Conservation (phyloP, 2,113 vertebrate genomes). For the Microcebus murinus region DNA sequence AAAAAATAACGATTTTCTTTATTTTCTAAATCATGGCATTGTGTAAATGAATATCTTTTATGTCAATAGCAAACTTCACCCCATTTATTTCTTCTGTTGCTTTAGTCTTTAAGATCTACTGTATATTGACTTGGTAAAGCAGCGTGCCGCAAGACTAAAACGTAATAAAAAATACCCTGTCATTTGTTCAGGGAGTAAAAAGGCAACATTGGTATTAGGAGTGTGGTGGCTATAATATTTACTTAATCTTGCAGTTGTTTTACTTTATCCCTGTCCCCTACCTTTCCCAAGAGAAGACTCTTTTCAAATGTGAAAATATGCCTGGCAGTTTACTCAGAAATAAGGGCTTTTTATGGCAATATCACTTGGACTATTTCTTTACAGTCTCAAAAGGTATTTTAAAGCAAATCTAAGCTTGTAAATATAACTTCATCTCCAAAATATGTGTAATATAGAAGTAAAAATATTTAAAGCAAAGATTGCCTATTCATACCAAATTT, state of each 20-base stretch:
- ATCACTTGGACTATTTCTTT: neutral
- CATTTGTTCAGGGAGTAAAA: neutral
- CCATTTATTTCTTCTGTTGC: neutral
- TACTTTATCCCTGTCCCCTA: neutral
- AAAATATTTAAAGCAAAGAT: neutral
- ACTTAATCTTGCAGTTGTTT: neutral
- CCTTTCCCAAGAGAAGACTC: neutral
- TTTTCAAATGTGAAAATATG: neutral
- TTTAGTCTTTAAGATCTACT: conserved; percentile 28
- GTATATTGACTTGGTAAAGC: neutral
- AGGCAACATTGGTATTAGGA: neutral
- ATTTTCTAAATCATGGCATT: conserved; percentile 27
- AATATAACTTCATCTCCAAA: neutral
- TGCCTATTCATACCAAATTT: neutral
- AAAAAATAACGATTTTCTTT: neutral
- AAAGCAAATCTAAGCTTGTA: neutral
- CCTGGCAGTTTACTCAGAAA: neutral
- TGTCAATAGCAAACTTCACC: neutral
- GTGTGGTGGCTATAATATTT: neutral
- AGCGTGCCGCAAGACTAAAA: neutral
- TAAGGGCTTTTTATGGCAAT: neutral
- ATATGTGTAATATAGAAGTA: neutral
- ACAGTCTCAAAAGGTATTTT: neutral
- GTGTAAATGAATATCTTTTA: neutral
- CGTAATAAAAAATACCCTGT: conserved; percentile 4